Base-by-base conservation (phyloP, 2,888 invertebrate genomes). In the Papilio gigon region DNA sequence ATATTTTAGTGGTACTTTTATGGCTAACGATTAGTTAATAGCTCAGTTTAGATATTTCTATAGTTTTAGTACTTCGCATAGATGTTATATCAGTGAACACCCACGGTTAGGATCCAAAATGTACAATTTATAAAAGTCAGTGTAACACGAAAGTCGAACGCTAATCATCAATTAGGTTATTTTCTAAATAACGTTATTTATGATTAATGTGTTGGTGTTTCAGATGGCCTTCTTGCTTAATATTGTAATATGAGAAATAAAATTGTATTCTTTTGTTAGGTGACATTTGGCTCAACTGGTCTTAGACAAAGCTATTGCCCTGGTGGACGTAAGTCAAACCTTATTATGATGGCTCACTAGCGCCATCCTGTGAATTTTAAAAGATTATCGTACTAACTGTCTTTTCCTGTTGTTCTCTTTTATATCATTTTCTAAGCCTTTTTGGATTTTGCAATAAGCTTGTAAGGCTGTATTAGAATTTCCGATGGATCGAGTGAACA, bases 141-240 rank as follows among this genome's bases (percentile, higher is more conserved):
- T 56, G 8, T 30, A 9, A 30, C 17, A 56, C n/a, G 53, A 56
- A 56, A 56, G 30, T 56, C 53, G 53, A 56, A 56, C 53, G 27
- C 53, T 56, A 56, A 56, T 56, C 53, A 56, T 56, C n/a, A 56
- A 56, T 56, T 56, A 56, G 17, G 30, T 56, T 30, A 56, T 30
- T 56, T 56, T 56, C 53, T 56, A 56, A 56, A 56, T 30, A 30
- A 56, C 53, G 11, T 56, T 56, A 56, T 56, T 56, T 17, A 56
- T 56, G 53, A 56, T 56, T 56, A 56, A 56, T 56, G 53, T 56
- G 30, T 11, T n/a, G 30, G n/a, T 60, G 40, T 25, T 17, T 30
- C 30, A 56, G 30, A 56, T 50, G 25, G 14, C 30, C 53, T 27
- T 53, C 53, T 53, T 8, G 9, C 35, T 59, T 35, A 59, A 59